Evolutionary conservation across 1,140 invertebrate genomes (phyloP).

Genomic region (Vanessa atalanta): DNA sequence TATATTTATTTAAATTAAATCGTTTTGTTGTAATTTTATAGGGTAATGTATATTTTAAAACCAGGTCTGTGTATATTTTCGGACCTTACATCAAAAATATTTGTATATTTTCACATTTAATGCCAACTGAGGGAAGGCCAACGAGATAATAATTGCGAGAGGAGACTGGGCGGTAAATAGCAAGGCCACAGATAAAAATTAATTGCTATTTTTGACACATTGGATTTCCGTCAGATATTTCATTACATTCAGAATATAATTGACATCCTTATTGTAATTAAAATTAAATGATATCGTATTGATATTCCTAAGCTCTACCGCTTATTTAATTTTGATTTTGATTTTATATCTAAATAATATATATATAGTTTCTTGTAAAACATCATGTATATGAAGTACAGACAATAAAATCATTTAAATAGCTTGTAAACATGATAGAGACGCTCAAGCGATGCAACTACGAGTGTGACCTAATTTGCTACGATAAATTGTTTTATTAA

Average conservation of each 20-base stretch:
- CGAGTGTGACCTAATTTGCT: conserved; percentile 32
- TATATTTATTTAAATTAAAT: too few species aligned
- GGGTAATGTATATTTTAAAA: neutral
- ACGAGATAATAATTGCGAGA: conserved; percentile 47
- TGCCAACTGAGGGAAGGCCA: conserved; percentile 44
- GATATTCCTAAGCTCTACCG: neutral
- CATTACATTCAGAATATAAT: conserved; percentile 25
- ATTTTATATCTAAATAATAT: too few species aligned
- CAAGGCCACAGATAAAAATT: conserved; percentile 41
- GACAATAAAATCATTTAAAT: conserved; percentile 11
- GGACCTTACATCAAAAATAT: neutral
- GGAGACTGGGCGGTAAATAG: conserved; percentile 43
- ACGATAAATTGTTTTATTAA: conserved; percentile 36
- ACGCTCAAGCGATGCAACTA: conserved; percentile 14
- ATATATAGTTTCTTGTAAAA: too few species aligned
- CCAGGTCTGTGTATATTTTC: neutral
- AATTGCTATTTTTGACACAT: conserved; percentile 48
- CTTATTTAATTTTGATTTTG: too few species aligned
- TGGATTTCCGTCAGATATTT: conserved; percentile 30
- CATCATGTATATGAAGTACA: neutral
- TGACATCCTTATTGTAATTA: neutral
- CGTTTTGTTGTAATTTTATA: too few species aligned
- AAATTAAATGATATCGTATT: neutral
- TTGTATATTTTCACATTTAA: conserved; percentile 42
- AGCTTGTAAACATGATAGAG: neutral